Percentiles rank a stretch among this genome's conserved stretches.
Conservation (phyloP, 2,888 invertebrate genomes). For the Platycheirus rosarum region DNA sequence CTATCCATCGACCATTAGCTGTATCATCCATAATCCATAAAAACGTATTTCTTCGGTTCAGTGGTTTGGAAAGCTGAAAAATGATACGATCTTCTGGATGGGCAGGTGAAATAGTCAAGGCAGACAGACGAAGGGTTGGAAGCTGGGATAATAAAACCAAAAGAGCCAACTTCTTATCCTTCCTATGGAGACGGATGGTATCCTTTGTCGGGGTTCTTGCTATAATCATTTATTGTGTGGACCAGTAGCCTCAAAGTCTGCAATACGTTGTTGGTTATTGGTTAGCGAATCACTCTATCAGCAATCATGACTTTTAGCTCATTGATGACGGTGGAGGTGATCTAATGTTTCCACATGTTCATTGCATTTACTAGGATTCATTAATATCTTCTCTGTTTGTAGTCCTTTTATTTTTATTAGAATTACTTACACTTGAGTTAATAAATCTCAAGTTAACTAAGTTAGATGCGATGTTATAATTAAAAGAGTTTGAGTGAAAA, state of each 20-base stretch:
- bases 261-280: slow-evolving; percentile 3
- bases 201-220: slow-evolving; percentile 33
- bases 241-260: slow-evolving; percentile 2
- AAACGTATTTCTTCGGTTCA: slow-evolving; percentile 67
- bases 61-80: slow-evolving; percentile 70
- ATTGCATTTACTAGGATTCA: slow-evolving; percentile 24
- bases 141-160: slow-evolving; percentile 55
- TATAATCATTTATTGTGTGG: slow-evolving; percentile 53
- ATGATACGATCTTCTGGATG: slow-evolving; percentile 58
- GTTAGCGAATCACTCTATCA: slow-evolving; percentile 31
- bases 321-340: slow-evolving; percentile 19
- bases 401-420: slow-evolving; percentile 51
- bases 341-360: slow-evolving; percentile 33
- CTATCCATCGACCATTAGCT: slow-evolving; percentile 57
- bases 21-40: slow-evolving; percentile 64
- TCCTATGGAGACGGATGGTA: background rate
- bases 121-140: background rate
- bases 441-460: slow-evolving; percentile 48
- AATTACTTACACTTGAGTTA: slow-evolving; percentile 58
- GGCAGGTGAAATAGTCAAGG: slow-evolving; percentile 62
- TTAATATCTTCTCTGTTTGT: slow-evolving; percentile 6
- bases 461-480: slow-evolving; percentile 17
- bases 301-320: slow-evolving; percentile 46
- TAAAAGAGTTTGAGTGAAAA: slow-evolving; percentile 2
- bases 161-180: slow-evolving; percentile 43